phyloP scores from a whole-genome alignment of 1,140 invertebrate genomes.

The Drosophila pandora region DNA sequence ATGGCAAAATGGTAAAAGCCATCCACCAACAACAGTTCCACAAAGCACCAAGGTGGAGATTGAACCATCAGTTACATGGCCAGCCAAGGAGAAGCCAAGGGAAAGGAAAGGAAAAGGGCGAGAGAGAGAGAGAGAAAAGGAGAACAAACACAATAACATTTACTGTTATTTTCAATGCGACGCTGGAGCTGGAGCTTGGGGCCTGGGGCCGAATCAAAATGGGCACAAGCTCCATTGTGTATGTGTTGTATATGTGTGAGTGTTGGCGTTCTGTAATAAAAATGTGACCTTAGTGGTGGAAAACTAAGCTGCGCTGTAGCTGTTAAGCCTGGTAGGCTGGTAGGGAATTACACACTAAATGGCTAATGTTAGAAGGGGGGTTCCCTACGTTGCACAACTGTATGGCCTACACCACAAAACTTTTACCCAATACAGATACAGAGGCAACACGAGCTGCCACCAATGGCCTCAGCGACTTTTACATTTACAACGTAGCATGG shows the following conservation, averaged over 20 bases:
- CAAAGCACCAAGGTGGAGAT: slow-evolving; percentile 35
- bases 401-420: slow-evolving; percentile 6
- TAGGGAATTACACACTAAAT: slow-evolving; percentile 46
- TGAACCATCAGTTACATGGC: slow-evolving; percentile 47
- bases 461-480: slow-evolving; percentile 47
- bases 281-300: slow-evolving; percentile 60
- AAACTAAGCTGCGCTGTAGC: slow-evolving; percentile 18
- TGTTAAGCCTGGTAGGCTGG: slow-evolving; percentile 8
- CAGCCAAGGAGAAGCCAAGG: slow-evolving; percentile 18
- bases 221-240: slow-evolving; percentile 36
- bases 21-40: slow-evolving; percentile 21
- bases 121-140: slow-evolving; percentile 3
- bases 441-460: slow-evolving; percentile 11
- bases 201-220: slow-evolving; percentile 45
- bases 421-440: slow-evolving; percentile 26
- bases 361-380: slow-evolving; percentile 14
- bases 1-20: slow-evolving; percentile 44
- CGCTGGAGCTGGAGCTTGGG: slow-evolving; percentile 8
- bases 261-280: slow-evolving; percentile 44
- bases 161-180: slow-evolving; percentile 65
- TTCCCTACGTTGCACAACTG: slow-evolving; percentile 34
- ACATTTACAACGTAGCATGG: slow-evolving; percentile 62
- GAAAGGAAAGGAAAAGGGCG: slow-evolving; percentile 11
- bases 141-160: slow-evolving; percentile 59
- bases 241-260: slow-evolving; percentile 1